Evolutionary conservation across 2,797 vertebrate genomes (phyloP).

Genomic region (Harpagifer antarcticus): DNA sequence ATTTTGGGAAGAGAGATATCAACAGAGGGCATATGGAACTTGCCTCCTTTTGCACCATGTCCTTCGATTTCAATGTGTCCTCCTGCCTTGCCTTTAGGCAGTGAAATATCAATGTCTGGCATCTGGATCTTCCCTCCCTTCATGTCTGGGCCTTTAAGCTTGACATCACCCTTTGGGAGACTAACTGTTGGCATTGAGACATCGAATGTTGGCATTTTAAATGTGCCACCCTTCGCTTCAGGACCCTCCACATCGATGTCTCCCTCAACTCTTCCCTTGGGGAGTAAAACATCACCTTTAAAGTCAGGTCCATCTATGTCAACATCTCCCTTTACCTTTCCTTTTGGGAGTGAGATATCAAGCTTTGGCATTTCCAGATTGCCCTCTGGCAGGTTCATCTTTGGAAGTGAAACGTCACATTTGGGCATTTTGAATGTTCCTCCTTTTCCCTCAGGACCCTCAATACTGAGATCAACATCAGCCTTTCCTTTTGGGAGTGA

Average conservation of each 20-base stretch:
- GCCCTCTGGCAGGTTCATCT: conserved; percentile 52
- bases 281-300: conserved; percentile 54
- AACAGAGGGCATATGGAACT: conserved; percentile 61
- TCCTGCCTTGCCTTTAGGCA: conserved; percentile 52
- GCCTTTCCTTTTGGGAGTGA: conserved; percentile 52
- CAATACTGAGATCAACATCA: conserved; percentile 35
- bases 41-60: conserved; percentile 57
- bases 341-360: conserved; percentile 69
- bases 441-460: conserved; percentile 30
- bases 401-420: conserved; percentile 64
- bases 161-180: conserved; percentile 29
- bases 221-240: conserved; percentile 42
- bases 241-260: conserved; percentile 57
- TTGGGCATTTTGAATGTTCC: conserved; percentile 66
- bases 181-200: conserved; percentile 62
- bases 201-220: conserved; percentile 64
- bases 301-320: conserved; percentile 52
- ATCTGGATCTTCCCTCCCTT: conserved; percentile 55
- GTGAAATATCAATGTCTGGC: conserved; percentile 61
- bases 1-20: conserved; percentile 68
- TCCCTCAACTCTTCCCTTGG: conserved; percentile 53
- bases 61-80: conserved; percentile 49
- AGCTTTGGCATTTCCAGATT: conserved; percentile 65
- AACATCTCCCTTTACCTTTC: conserved; percentile 20
- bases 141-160: conserved; percentile 50